Base-by-base conservation (phyloP, 2,888 invertebrate genomes). In the Philonicus albiceps region DNA sequence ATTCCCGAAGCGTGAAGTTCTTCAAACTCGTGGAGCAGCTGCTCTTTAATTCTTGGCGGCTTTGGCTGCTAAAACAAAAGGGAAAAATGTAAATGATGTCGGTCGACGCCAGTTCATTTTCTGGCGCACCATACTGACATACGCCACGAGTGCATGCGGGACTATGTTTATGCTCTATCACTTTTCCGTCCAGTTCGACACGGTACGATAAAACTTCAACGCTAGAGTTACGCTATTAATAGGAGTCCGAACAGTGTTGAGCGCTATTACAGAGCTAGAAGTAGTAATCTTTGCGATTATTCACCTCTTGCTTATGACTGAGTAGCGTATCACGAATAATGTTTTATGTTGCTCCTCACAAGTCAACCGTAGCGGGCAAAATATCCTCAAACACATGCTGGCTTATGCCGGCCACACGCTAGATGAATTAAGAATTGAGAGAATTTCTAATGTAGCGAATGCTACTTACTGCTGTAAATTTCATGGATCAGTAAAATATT, bases 141-240 rank as follows among this genome's bases (percentile, higher is more conserved):
- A 80, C 80, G 53, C 30, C 80, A 80, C 80, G 80, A 80, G 80
- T 34, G 80, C 80, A 80, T 80, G 30, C 80, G 53, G 80, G 80
- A 49, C 30, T 74, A 80, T 53, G 53, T 80, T 80, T 80, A 53
- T 53, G 53, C 49, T 80, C 80, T 80, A 53, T 53, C 80, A 80
- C 49, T 53, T 80, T 53, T 53, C 49, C 19, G 80, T 49, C 80
- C 22, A 31, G 30, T 49, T 80, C 80, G 53, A 53, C 49, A 49
- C 49, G 49, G 30, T 53, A 53, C 49, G 49, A 7, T 53, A 49
- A 13, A 80, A 53, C 53, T 80, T 80, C 40, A 53, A 80, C 80
- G 80, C 80, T 80, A 80, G 80, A 80, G 80, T 80, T 80, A 80
- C 49, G 49, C 80, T 80, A 80, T 80, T 80, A 80, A 80, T 80